Conservation (phyloP, 2,113 vertebrate species). For the Siniperca knerii region DNA sequence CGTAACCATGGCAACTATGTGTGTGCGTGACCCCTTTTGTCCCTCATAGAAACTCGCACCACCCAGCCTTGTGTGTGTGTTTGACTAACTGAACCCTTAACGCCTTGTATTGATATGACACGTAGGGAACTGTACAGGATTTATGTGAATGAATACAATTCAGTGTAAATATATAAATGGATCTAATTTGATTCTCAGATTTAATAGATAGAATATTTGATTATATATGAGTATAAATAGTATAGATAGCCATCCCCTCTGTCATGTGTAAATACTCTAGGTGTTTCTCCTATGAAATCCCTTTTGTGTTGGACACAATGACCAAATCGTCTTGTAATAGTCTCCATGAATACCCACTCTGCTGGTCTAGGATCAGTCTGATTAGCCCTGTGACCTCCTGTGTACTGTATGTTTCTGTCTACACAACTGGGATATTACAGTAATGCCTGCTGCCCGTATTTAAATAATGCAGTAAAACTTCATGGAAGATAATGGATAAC, state of each 20-base stretch:
- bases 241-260: conserved; percentile 62
- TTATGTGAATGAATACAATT: conserved; percentile 30
- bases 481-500: not conserved
- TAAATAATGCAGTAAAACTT: conserved; percentile 17
- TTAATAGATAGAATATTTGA: conserved; percentile 60
- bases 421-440: conserved; percentile 34
- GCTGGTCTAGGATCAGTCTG: conserved; percentile 49
- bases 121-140: conserved; percentile 46
- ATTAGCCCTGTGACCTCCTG: conserved; percentile 9
- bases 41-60: conserved; percentile 40
- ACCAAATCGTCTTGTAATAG: conserved; percentile 14
- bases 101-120: conserved; percentile 34
- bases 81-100: conserved; percentile 48
- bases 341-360: conserved; percentile 28
- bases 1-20: conserved; percentile 51
- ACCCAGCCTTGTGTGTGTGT: conserved; percentile 58
- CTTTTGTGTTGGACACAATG: conserved; percentile 37
- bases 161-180: conserved; percentile 69
- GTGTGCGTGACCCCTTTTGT: conserved; percentile 9
- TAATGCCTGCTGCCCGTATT: conserved; percentile 38
- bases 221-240: conserved; percentile 68
- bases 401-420: conserved; percentile 21
- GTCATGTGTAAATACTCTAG: conserved; percentile 71
- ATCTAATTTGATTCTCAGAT: conserved; percentile 51
- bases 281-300: conserved; percentile 36